Base-by-base conservation (phyloP, 2,888 invertebrate species). In the Ormyrus thymus region DNA sequence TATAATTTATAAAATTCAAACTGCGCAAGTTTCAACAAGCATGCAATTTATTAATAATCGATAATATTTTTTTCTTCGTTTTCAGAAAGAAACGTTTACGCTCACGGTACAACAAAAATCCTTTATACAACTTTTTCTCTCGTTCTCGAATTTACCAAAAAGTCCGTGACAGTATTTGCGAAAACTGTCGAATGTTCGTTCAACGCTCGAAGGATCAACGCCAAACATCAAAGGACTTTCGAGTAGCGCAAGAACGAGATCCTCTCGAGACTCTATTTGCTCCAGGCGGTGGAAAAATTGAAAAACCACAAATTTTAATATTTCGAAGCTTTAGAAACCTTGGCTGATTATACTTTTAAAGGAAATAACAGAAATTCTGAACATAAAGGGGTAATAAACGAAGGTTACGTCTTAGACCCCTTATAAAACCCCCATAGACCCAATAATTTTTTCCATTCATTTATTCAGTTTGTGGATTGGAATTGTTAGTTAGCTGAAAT, bases 1-100 rank as follows among this genome's bases (percentile, higher is more conserved):
- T 79, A 71, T 71, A 61, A 65, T 79, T 62, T 79, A 76, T 79
- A 76, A 79, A 79, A 76, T 76, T 79, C 72, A 65, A 79, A 79
- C 62, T 72, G 71, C 77, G 77, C 75, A 79, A 79, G 66, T 79
- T 62, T 72, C 76, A 76, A 79, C 71, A 76, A 79, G 68, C 76
- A 76, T 72, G 72, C 62, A 79, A 76, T 79, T 76, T 79, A 72
- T 76, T 69, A 66, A 58, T 59, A 76, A 69, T 68, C 46, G 46
- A 71, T 69, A 78, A 64, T 73, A n/a, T 73, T 78, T 9, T 68
- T 9, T 69, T 53, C 48, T 53, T 29, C 70, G 4, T 5, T 75
- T 66, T 58, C 13, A 29, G 48, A 68, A 72, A 55, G 10, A 61
- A 65, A 70, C 51, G 62, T 43, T 43, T 69, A 76, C 61, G 55